These are phyloP conservation scores for Pediacus dermestoides DNA, from an alignment of 2,888 invertebrate species.

Conservation along the genomic window DNA sequence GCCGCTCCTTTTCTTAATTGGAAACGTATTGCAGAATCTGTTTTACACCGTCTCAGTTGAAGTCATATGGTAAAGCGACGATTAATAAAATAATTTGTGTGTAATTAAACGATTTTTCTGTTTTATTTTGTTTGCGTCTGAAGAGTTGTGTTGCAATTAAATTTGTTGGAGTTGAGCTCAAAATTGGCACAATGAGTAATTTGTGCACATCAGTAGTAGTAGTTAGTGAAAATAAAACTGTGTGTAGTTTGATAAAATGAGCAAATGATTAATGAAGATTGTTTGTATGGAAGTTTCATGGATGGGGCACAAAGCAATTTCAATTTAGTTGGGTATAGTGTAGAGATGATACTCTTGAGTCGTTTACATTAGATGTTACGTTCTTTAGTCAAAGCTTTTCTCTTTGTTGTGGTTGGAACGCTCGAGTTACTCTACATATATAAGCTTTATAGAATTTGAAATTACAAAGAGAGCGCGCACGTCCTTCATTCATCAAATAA, in stretches of 20 bases:
- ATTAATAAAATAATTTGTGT: no score
- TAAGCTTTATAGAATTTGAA: constrained; percentile 35
- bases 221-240: no score
- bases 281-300: neutral
- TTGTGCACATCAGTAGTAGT: no score
- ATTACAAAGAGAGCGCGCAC: constrained; percentile 30
- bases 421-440: constrained; percentile 29
- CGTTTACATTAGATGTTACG: constrained; percentile 37
- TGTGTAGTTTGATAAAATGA: no score
- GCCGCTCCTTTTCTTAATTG: constrained; percentile 25
- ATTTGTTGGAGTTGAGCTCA: no score
- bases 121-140: no score
- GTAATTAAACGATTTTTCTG: no score
- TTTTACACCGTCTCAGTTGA: constrained; percentile 14
- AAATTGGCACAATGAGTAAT: no score
- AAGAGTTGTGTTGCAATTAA: no score
- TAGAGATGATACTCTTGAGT: constrained; percentile 29
- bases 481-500: constrained; percentile 28
- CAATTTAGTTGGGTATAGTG: constrained; percentile 31
- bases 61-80: no score
- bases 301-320: constrained; percentile 31
- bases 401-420: constrained; percentile 33
- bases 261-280: constrained; percentile 5
- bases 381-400: constrained; percentile 35
- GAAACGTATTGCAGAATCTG: constrained; percentile 22